Base-by-base conservation (phyloP, 1,140 invertebrate genomes). In the Leguminivora glycinivorella region DNA sequence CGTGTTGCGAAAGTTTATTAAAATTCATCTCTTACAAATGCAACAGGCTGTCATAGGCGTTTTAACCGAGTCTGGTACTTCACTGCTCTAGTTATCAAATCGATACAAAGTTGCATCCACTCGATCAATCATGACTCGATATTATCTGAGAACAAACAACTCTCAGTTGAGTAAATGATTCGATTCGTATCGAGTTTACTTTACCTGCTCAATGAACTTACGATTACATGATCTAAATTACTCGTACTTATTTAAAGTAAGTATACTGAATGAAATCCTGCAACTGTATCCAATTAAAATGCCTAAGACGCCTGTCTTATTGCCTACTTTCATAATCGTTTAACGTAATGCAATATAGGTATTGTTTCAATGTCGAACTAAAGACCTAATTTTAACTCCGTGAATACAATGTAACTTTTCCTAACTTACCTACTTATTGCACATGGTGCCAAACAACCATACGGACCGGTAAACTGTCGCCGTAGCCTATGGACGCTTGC, bases 151-250 rank as follows among this genome's bases (percentile, higher is more conserved):
- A 63, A 29, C 26, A 63, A 34, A 63, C 25, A 60, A 26, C 26
- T 60, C 26, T 29, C 58, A 63, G 58, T 63, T 63, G 29, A 63
- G 58, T 63, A 63, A 63, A 63, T 63, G 4, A 63, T 63, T 63
- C 5, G 29, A 63, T 22, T 14, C 12, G 17, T 31, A 31, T 63
- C 58, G 58, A 5, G 25, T 63, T 63, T 63, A 63, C 58, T 63
- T 63, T 26, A 63, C 58, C 6, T 31, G 10, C 29, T 31, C 9
- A 1, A 31, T 9, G 29, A 9, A 7, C 29, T 31, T 7, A 31
- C 29, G 10, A 47, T 17, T 40, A 14, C 12, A 40, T 40, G 3
- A 40, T 40, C 2, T 40, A 47, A 17, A 17, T 47, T 47, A 47
- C 17, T 52, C 43, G 17, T 52, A 52, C 14, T 34, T n/a, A 52